Conservation (phyloP, 2,797 vertebrate genomes). For the Urophycis tenuis region DNA sequence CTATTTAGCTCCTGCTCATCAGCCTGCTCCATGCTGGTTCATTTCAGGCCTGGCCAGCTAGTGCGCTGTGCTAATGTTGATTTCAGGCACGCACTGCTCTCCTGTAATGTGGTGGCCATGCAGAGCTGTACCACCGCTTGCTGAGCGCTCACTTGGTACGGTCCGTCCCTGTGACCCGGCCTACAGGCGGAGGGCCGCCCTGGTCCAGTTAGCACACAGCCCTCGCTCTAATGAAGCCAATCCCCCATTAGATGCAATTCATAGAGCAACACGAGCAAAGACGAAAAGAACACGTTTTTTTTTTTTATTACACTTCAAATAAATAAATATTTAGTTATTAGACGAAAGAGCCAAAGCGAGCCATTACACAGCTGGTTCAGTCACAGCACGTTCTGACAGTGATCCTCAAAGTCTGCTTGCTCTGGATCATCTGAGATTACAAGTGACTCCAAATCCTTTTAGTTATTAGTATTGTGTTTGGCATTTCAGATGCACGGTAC, state of each 20-base stretch:
- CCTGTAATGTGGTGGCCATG: not conserved
- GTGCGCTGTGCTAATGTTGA: not conserved
- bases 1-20: not conserved
- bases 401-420: not conserved
- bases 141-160: not conserved
- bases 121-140: not conserved
- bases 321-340: not conserved
- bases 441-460: constrained; percentile 3
- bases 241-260: not conserved
- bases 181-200: not conserved
- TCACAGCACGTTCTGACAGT: not conserved
- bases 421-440: not conserved
- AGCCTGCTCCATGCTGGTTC: not conserved
- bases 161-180: not conserved
- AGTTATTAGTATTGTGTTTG: constrained; percentile 13
- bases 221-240: not conserved
- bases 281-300: not conserved
- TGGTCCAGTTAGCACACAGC: not conserved
- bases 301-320: not conserved
- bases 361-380: constrained; percentile 2
- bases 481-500: constrained; percentile 1
- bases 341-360: constrained; percentile 9
- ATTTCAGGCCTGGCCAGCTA: not conserved
- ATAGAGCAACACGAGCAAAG: not conserved
- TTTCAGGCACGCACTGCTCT: not conserved